Conservation (phyloP, 92 coral and sea anemone genomes). For the Porites cylindrica region DNA sequence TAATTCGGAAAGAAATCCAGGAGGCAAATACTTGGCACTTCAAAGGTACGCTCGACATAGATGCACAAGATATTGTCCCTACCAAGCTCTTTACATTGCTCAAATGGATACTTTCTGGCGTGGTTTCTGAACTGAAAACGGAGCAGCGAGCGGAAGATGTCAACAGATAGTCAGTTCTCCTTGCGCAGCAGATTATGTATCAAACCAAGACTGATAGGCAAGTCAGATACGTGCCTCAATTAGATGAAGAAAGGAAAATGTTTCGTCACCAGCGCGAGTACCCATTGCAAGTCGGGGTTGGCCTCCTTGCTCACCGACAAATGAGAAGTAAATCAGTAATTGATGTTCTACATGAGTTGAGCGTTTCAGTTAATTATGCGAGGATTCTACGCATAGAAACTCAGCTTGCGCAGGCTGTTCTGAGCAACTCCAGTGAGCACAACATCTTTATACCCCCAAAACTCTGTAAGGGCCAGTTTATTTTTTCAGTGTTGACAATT, state of each 20-base stretch:
- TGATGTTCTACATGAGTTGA: constrained; percentile 37
- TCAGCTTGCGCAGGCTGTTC: constrained; percentile 43
- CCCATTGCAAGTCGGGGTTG: constrained; percentile 46
- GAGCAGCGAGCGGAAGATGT: constrained; percentile 44
- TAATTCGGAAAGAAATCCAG: constrained; percentile 34
- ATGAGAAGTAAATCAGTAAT: constrained; percentile 34
- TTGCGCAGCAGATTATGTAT: constrained; percentile 51
- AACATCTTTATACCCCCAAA: constrained; percentile 16
- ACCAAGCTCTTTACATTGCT: constrained; percentile 44
- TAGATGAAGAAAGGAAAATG: constrained; percentile 28
- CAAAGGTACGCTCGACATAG: constrained; percentile 14
- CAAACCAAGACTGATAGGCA: constrained; percentile 39
- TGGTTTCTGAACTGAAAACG: constrained; percentile 1
- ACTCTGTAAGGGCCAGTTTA: constrained; percentile 9
- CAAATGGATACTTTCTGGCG: constrained; percentile 48
- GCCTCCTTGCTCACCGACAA: constrained; percentile 35
- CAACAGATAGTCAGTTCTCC: constrained; percentile 20
- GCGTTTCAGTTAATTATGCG: constrained; percentile 51
- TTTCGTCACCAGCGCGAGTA: constrained; percentile 51
- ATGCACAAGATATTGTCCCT: constrained; percentile 32
- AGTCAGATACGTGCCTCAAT: constrained; percentile 36
- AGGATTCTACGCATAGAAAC: constrained; percentile 55
- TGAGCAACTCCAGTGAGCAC: constrained; percentile 19
- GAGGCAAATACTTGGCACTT: constrained; percentile 47
- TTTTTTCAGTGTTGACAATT: background rate